These are phyloP conservation scores for Erebia palarica DNA, from an alignment of 2,888 invertebrate genomes.

Conservation along the genomic window DNA sequence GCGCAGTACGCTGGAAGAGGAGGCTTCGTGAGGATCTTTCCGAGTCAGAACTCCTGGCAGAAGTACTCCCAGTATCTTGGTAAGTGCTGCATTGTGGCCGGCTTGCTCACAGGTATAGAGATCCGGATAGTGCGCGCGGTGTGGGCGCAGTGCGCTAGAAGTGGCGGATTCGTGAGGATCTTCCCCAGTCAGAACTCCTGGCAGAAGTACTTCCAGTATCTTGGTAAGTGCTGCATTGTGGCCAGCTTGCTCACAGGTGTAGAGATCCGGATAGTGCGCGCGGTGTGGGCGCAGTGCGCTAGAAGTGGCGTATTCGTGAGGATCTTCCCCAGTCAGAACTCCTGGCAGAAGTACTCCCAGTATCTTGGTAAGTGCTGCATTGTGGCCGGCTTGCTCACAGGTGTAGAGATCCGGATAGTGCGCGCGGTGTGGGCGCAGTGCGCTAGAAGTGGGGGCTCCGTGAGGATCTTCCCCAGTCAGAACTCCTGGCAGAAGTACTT, in stretches of 20 bases:
- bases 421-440: conserved; percentile 90
- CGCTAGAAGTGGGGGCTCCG: conserved; percentile 92
- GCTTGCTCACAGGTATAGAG: conserved; percentile 53
- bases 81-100: no score
- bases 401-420: conserved; percentile 85
- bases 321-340: conserved; percentile 94
- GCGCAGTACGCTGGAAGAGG: conserved; percentile 92
- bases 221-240: conserved; percentile 59
- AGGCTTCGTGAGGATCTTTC: conserved; percentile 95
- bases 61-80: conserved; percentile 89
- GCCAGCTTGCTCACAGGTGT: conserved; percentile 84
- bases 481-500: conserved; percentile 94
- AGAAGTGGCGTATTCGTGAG: conserved; percentile 94
- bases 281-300: conserved; percentile 89
- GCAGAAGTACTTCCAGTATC: conserved; percentile 90
- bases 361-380: conserved; percentile 78
- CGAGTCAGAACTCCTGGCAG: conserved; percentile 93
- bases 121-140: conserved; percentile 88
- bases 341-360: conserved; percentile 91
- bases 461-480: conserved; percentile 94
- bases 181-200: conserved; percentile 95
- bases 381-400: no score
- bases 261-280: conserved; percentile 89
- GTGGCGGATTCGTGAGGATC: conserved; percentile 94
- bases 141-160: conserved; percentile 89